phyloP scores from a whole-genome alignment of 2,797 vertebrate species.

The Aphelocoma californica region DNA sequence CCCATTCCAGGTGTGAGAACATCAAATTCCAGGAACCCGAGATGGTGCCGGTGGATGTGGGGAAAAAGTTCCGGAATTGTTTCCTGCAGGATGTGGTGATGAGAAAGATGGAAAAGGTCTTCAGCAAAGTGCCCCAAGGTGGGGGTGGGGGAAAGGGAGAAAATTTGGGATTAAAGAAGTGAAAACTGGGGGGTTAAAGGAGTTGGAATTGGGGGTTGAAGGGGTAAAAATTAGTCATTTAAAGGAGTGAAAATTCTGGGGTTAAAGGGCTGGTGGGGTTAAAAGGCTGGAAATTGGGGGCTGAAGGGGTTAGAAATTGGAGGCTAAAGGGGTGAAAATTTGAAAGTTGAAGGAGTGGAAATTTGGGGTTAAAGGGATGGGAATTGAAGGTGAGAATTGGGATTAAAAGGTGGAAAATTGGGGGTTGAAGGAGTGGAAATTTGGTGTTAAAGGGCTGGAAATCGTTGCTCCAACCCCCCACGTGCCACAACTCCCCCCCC shows the following conservation, averaged over 20 bases:
- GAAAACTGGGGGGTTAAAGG: background rate
- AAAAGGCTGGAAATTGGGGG: background rate
- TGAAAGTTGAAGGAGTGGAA: background rate
- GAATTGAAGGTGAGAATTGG: background rate
- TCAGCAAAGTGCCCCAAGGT: slow-evolving; percentile 53
- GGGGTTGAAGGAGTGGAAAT: background rate
- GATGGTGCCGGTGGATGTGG: slow-evolving; percentile 66
- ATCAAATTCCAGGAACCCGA: slow-evolving; percentile 73
- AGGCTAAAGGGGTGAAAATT: too few species aligned
- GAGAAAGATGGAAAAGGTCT: slow-evolving; percentile 74
- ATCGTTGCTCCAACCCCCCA: background rate
- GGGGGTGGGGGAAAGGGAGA: background rate
- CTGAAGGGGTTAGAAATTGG: too few species aligned
- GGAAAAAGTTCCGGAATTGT: slow-evolving; percentile 72
- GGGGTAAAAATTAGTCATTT: too few species aligned
- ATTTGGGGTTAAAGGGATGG: too few species aligned
- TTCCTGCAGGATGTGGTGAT: slow-evolving; percentile 75
- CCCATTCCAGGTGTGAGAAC: slow-evolving; percentile 68
- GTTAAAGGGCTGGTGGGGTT: too few species aligned
- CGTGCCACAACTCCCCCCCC: background rate
- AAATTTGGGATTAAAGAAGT: background rate
- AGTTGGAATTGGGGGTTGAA: background rate
- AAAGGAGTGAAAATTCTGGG: background rate
- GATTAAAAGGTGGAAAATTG: too few species aligned
- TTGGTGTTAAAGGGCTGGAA: background rate